A percentile compares a stretch with the other conserved stretches of the same genome.
These are phyloP conservation scores for Nematolebias whitei DNA, from an alignment of 2,113 vertebrate genomes.

Conservation along the genomic window DNA sequence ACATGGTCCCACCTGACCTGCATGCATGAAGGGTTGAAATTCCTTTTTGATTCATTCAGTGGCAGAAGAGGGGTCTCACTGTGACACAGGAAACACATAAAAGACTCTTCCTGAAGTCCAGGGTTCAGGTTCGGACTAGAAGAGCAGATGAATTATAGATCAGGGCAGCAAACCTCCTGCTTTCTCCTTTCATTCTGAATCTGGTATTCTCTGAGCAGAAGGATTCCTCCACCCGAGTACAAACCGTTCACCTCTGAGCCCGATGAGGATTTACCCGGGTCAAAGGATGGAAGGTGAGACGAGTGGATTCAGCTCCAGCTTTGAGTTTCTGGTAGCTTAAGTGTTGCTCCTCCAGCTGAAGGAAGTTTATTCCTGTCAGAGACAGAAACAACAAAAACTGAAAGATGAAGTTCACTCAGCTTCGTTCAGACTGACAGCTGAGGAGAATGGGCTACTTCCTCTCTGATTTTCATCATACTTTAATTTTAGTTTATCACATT, in stretches of 20 bases:
- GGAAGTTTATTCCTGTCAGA: too few species aligned
- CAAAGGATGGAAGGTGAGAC: constrained; percentile 2
- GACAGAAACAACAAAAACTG: too few species aligned
- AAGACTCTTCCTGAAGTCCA: neutral
- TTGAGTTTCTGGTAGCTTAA: neutral
- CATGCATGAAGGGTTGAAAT: neutral
- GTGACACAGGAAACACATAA: constrained; percentile 20
- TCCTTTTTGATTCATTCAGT: neutral
- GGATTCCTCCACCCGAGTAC: neutral
- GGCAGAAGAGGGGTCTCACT: neutral
- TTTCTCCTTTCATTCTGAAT: neutral
- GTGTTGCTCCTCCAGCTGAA: neutral
- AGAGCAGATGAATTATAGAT: constrained; percentile 27
- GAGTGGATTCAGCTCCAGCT: neutral
- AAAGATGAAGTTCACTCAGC: too few species aligned
- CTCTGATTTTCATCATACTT: too few species aligned
- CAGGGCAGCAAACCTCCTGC: neutral
- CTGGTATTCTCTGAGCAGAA: neutral
- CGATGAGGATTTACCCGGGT: neutral
- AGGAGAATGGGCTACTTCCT: too few species aligned
- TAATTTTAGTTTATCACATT: too few species aligned
- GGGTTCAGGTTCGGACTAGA: neutral
- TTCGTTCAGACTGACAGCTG: too few species aligned
- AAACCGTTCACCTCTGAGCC: neutral
- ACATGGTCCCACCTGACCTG: neutral